Evolutionary conservation across 2,888 invertebrate species (phyloP), one percentile per base, ranked within the genome.

Genomic region (Lucinisca nassula): DNA sequence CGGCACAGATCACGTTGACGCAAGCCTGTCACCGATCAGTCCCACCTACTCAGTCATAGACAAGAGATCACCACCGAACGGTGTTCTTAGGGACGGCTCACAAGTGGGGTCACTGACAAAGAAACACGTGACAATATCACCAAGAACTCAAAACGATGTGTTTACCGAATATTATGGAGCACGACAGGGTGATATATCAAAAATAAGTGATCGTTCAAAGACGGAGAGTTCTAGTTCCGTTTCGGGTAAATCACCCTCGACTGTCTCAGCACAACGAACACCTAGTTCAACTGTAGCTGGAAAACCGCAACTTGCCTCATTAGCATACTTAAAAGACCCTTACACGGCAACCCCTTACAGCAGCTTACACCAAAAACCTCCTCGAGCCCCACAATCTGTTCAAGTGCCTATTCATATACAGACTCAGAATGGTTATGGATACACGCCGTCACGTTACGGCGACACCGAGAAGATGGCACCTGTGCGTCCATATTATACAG

Each of bases 111-210:
- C 92, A 17, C 84, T 88, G 14, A 75, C 90, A 27, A 94, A 94
- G 79, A 94, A 94, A 77, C 90, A 91, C 67, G 94, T 94, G 77
- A 93, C 94, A 12, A 91, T 94, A 78, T 91, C 93, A 10, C 93
- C 93, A 17, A 79, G 76, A 35, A 30, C 67, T 4, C 27, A 10
- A 3, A 67, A 35, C 35, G 67, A 67, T 17, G 67, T 67, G 17
- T 67, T 67, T 21, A 67, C 67, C 10, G 67, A 67, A 35, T 67
- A 67, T 35, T 67, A 67, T 67, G 12, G 12, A 55, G 6, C 4
- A 6, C 72, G 84, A 67, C 82, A 79, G 35, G 72, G 37, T 21
- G 87, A 84, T 40, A 45, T 55, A 12, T 80, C 55, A 24, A 51
- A 51, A 35, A 17, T 67, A 35, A 67, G 67, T 35, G 67, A 67